These are phyloP conservation scores for Pluvianellus socialis DNA, from an alignment of 2,113 vertebrate genomes.

Conservation along the genomic window DNA sequence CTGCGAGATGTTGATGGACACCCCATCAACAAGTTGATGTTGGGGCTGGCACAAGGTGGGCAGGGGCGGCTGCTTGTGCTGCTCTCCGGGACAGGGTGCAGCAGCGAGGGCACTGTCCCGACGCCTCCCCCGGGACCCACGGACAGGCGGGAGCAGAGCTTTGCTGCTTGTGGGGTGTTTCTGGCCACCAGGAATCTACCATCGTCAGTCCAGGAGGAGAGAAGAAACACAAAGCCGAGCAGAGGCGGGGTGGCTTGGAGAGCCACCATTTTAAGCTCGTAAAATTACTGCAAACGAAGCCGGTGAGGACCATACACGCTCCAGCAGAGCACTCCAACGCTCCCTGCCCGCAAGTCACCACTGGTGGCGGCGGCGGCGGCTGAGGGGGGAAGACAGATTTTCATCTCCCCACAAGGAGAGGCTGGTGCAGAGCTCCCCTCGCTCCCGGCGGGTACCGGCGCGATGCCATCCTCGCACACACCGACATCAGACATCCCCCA, in stretches of 20 bases:
- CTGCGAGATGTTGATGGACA: background rate
- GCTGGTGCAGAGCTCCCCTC: background rate
- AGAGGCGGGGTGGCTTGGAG: background rate
- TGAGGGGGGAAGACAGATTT: background rate
- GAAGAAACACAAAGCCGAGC: background rate
- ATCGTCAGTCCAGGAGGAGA: fast-evolving
- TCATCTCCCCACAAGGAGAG: background rate
- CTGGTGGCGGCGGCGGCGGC: background rate
- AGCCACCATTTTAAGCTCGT: background rate
- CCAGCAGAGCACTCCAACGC: background rate
- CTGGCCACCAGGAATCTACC: background rate
- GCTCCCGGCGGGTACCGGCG: fast-evolving
- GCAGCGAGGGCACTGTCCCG: background rate
- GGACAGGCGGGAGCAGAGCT: fast-evolving
- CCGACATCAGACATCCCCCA: background rate
- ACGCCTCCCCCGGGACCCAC: fast-evolving
- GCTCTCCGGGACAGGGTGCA: background rate
- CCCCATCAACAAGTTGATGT: too few species aligned
- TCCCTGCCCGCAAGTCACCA: background rate
- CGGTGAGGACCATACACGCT: fast-evolving
- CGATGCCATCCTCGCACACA: background rate
- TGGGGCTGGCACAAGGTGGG: background rate
- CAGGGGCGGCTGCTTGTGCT: background rate
- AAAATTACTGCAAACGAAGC: background rate
- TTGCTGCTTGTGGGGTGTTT: background rate